Conservation (phyloP, 2,113 vertebrate genomes). For the Peromyscus leucopus region DNA sequence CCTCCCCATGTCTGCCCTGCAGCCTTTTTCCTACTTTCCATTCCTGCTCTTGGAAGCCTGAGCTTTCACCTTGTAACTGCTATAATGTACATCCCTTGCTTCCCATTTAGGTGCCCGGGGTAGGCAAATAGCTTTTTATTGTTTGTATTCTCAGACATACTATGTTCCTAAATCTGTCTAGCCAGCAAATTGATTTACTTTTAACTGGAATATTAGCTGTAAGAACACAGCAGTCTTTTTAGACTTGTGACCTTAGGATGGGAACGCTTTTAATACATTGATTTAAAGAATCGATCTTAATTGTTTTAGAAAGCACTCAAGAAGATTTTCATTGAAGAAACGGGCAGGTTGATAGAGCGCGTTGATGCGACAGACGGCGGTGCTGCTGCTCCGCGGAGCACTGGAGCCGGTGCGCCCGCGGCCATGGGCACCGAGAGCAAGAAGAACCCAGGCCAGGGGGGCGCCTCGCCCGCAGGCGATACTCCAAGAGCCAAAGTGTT, state of each 20-base stretch:
- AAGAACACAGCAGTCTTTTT: slow-evolving; percentile 50
- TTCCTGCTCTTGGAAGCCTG: neutral
- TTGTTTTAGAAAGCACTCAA: slow-evolving; percentile 92
- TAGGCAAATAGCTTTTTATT: slow-evolving; percentile 4
- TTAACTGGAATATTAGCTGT: neutral
- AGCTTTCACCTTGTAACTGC: slow-evolving; percentile 1
- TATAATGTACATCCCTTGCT: neutral
- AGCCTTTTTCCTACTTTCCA: neutral
- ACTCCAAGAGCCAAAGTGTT: slow-evolving; percentile 93
- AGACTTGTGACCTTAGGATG: slow-evolving; percentile 51
- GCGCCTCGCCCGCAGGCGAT: slow-evolving; percentile 74
- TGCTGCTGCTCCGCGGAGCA: slow-evolving; percentile 29
- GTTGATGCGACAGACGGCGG: slow-evolving; percentile 61
- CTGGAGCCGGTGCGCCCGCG: neutral
- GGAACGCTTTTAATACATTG: slow-evolving; percentile 40
- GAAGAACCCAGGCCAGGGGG: slow-evolving; percentile 77
- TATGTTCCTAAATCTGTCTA: neutral
- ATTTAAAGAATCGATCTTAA: slow-evolving; percentile 54
- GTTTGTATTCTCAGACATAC: slow-evolving; percentile 31
- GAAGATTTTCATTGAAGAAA: slow-evolving; percentile 93
- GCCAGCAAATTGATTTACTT: slow-evolving; percentile 22
- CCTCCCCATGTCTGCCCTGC: fast-evolving
- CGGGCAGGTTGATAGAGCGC: slow-evolving; percentile 86
- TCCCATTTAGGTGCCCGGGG: neutral
- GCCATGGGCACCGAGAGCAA: neutral